Evolutionary conservation across 2,797 vertebrate genomes (phyloP), one percentile per base, ranked within the genome.

Genomic region (Onychomys arenicola): DNA sequence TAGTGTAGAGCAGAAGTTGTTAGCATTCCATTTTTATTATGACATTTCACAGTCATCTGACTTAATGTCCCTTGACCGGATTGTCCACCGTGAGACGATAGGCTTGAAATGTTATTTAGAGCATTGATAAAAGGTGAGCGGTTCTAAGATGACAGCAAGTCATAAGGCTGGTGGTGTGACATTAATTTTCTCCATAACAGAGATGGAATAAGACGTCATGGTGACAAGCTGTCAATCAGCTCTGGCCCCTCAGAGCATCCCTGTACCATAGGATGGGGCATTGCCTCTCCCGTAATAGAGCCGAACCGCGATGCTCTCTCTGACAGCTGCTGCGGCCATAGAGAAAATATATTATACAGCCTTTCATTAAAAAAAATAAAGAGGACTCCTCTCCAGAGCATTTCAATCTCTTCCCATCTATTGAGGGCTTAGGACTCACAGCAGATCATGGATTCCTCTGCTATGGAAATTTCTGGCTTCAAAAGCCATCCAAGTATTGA

Each of bases 171-270:
- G 98, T 99, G 98, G 98, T 99, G 98, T 99, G 99, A 99, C 99
- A 99, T 99, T 99, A 99, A 99, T 99, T 99, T 99, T 99, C 99
- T 99, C 98, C 99, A 99, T 99, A 99, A 99, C 99, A 99, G 99
- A 99, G 99, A 99, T 99, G 99, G 99, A 99, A 99, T 99, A 99
- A 99, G 99, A 99, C 99, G 99, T 99, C 99, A 99, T 98, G 98
- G 98, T 99, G 99, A 99, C 99, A 99, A 99, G 99, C 99, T 99
- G 99, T 99, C 99, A 99, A 99, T 99, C 99, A 99, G 98, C 96
- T 91, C 98, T 97, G 98, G 98, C 98, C 98, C 98, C 98, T 99
- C 98, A 98, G 98, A 99, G 98, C 98, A 98, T 98, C 99, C 98
- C 83, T 43, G 97, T 98, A 98, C 98, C 98, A 98, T 98, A 98